Evolutionary conservation across 2,797 vertebrate species (phyloP), one percentile per base, ranked within the genome.

Genomic region (Macropodus opercularis): DNA sequence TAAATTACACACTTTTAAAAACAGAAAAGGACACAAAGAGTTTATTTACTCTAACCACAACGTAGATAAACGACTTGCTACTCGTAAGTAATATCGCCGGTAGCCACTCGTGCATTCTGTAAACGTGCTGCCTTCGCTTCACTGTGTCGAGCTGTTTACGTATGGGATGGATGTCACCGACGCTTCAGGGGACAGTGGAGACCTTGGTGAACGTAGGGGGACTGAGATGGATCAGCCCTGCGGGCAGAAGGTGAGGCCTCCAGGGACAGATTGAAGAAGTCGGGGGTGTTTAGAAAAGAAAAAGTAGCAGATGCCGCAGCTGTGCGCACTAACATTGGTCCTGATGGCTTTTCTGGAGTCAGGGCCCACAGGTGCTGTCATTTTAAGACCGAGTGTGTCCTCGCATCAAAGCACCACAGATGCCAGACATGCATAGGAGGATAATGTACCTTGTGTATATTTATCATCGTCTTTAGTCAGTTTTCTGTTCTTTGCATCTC

Each of bases 261-360:
- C 39, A 71, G 34, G 53, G 52, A 72, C 58, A 75, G 55, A 71
- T 27, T 60, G 59, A 75, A 63, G 62, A 72, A 53, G 55, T 60
- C 53, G 44, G 19, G 63, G 51, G 35, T 78, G 66, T 77, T 70
- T 57, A 58, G 42, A 31, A 48, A 54, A 75, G 50, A 24, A 41
- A 71, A 71, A 35, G 57, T 23, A 18, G 51, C 60, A 68, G 71
- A 63, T 35, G n/a, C 19, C 59, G 59, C 55, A 75, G 67, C 65
- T 69, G 68, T 69, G 77, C n/a, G n/a, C n/a, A n/a, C n/a, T n/a
- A n/a, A 69, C 63, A 66, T 29, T 54, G 54, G 41, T 31, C 52
- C 48, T 57, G 64, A 62, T 67, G 43, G 54, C 63, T 67, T 78
- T 71, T 68, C 53, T 29, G 18, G 23, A 67, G 36, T 55, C 39